Evolutionary conservation across 2,113 vertebrate species (phyloP), one percentile per base, ranked within the genome.

Genomic region (Hippocampus abdominalis): DNA sequence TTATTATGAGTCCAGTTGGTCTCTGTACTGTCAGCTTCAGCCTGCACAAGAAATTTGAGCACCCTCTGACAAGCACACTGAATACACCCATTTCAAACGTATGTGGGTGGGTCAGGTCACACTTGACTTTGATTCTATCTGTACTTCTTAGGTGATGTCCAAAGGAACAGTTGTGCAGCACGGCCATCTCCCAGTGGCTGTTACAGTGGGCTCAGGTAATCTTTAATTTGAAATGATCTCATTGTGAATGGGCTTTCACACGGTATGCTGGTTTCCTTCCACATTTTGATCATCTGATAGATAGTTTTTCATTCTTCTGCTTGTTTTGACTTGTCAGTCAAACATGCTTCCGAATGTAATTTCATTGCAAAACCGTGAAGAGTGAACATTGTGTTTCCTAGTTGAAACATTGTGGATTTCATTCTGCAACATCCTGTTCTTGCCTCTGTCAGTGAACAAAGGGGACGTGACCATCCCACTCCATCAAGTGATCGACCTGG

Each of bases 401-500:
- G 39, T 40, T 12, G 20, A 40, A 15, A 20, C 3, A 60, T 64
- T 70, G 0, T 48, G n/a, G 9, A 0, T 42, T 60, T 54, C 20
- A 62, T 44, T n/a, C 56, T n/a, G n/a, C 12, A 11, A 16, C 12
- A 1, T 72, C 11, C 48, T 8, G 73, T 64, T 64, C 21, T 3
- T 66, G 16, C 48, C 23, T 9, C 67, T 90, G 90, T 87, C 68
- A 90, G 90, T 87, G 42, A 90, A 89, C 80, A 86, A 48, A 49
- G 94, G 94, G 1, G 69, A 85, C 39, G 72, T 95, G 62, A 70
- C 72, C 0, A 0, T 96, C 0, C 9, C 76, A 0, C 61, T 98
- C 36, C 66, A 56, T 2, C 72, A 91, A 64, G 32, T 89, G 13
- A 42, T 74, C 20, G 74, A 91, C 57, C 81, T 94, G 63, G 88